Evolutionary conservation across 2,113 vertebrate genomes (phyloP), one percentile per base, ranked within the genome.

Genomic region (Colinus virginianus): DNA sequence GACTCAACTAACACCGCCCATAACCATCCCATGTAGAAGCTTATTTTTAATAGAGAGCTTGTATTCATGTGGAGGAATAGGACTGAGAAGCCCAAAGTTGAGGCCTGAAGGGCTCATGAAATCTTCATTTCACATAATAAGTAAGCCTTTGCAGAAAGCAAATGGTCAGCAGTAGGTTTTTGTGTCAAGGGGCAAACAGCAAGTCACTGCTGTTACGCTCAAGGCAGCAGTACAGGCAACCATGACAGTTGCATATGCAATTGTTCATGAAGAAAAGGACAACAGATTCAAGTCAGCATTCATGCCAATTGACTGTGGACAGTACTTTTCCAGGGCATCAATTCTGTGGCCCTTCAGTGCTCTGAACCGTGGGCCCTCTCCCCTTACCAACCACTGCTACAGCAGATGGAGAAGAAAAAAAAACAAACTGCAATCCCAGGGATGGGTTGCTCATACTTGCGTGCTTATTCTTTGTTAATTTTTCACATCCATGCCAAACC

Each of bases 401-500:
- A 91, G 69, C 45, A 90, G 70, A 79, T 68, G 55, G 61, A 97
- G 81, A 46, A 48, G 64, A 79, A 90, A 89, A 13, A 87, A 77
- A 56, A 66, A 59, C 90, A 36, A 40, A 40, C 40, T 90, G 72
- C 74, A 74, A 21, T 66, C 58, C 80, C 80, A 87, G n/a, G 48
- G 23, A 55, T 61, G 61, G 68, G 30, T 22, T 84, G 62, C 61
- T 77, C 59, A 68, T 61, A 84, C 48, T 90, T 88, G 88, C 22
- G 0, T 91, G 67, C 82, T 94, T 78, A 86, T 72, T 90, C 90
- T 94, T 76, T 90, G 80, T 51, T 86, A 86, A 56, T 80, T 83
- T 95, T 93, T 90, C 94, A 82, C 82, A 90, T 78, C 66, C 81
- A 67, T 96, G 84, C 78, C 95, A 92, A 89, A 71, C 49, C 53